A percentile compares a stretch with the other conserved stretches of the same genome.
phyloP scores from a whole-genome alignment of 2,797 vertebrate genomes.

The Avahi laniger region DNA sequence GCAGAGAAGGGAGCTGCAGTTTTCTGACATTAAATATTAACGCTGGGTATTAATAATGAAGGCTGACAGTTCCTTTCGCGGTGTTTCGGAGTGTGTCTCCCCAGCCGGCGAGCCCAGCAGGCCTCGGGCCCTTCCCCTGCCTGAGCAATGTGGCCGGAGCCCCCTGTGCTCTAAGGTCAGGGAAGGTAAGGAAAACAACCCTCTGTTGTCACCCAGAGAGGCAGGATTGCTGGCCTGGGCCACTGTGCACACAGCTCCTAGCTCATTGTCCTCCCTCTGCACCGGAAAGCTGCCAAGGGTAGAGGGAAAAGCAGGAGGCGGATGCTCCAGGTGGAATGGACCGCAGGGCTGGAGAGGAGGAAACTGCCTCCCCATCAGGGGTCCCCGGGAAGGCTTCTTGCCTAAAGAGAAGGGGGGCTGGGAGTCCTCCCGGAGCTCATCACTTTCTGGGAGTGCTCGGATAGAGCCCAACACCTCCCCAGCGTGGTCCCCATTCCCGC shows the following conservation, averaged over 20 bases:
- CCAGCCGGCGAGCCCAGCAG: constrained; percentile 79
- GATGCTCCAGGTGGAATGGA: constrained; percentile 71
- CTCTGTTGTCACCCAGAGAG: constrained; percentile 86
- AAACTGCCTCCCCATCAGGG: not conserved
- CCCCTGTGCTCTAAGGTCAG: constrained; percentile 89
- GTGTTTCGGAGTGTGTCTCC: constrained; percentile 81
- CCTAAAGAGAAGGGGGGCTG: not conserved
- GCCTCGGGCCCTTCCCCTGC: constrained; percentile 75
- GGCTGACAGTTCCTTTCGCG: constrained; percentile 88
- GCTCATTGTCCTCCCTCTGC: constrained; percentile 85
- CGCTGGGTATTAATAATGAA: constrained; percentile 89
- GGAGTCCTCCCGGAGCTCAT: not conserved
- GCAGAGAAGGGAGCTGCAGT: constrained; percentile 83
- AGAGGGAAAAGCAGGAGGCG: constrained; percentile 86
- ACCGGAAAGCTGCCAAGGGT: constrained; percentile 87
- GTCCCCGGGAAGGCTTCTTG: not conserved
- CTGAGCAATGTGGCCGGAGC: constrained; percentile 81
- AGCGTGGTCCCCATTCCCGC: accelerated
- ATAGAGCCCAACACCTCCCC: not conserved
- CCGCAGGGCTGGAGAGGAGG: not conserved
- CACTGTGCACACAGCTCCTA: constrained; percentile 84
- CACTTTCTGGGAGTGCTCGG: not conserved
- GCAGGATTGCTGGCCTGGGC: constrained; percentile 84
- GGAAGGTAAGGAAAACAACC: constrained; percentile 90
- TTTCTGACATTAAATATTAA: constrained; percentile 94